Evolutionary conservation across 1,140 invertebrate species (phyloP), one percentile per base, ranked within the genome.

Genomic region (Galleria mellonella): DNA sequence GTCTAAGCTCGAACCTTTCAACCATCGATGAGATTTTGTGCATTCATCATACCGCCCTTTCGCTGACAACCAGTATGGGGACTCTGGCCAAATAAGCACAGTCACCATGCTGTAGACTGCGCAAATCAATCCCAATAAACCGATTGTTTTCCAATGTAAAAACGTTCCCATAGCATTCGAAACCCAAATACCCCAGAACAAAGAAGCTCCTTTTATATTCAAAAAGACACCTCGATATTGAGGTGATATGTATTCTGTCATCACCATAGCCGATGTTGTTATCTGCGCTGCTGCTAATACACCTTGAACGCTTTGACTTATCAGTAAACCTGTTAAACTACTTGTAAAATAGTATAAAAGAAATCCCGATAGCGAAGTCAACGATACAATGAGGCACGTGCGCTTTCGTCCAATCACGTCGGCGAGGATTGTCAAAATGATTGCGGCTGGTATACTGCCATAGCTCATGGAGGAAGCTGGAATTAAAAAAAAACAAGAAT

Each of bases 51-150:
- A 51, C 0, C 40, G 31, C 2, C 51, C 53, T 14, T 51, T 62
- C 7, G 33, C 56, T 0, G 65, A 58, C 28, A 64, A 44, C 61
- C 57, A 64, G 33, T 55, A 59, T 8, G 65, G 65, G 1, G 57
- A 62, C 35, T 68, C 64, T 2, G 50, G 50, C 31, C 48, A 54
- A 11, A 55, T 39, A 9, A 57, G 14, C 4, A 40, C 39, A 12
- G 27, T 30, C 1, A 47, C 3, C 9, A 48, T 1, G 12, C 9
- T 36, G 11, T 51, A 51, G 2, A 47, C 4, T 7, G 47, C 28
- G 9, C 31, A 27, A 2, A 39, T 9, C 6, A 56, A 27, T 10
- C 53, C 53, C 9, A 43, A 23, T 13, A 56, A 7, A 11, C 29
- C 40, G 17, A 56, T 56, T 11, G 47, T 32, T 0, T 10, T 43